Base-by-base conservation (phyloP, 2,113 vertebrate species). In the Cyprinodon tularosa region DNA sequence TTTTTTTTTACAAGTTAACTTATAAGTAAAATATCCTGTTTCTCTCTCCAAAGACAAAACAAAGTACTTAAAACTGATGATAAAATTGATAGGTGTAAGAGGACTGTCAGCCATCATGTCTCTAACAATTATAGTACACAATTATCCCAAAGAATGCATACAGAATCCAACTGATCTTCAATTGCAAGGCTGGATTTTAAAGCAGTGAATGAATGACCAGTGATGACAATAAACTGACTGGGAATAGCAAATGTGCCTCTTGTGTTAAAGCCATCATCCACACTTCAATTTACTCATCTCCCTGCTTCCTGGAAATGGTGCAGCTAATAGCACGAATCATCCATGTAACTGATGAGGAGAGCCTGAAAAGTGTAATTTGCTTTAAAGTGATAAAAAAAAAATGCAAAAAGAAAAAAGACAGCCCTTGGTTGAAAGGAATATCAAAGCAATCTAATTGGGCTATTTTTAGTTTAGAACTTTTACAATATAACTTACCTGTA, bases 241-340 rank as follows among this genome's bases (percentile, higher is more conserved):
- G 9, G 64, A 66, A 20, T 20, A 37, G 44, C 45, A 50, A 37
- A 3, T 38, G 14, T n/a, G n/a, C 38, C 37, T 57, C 15, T 40
- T 48, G n/a, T 62, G 37, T 66, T 78, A 17, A 50, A 4, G 61
- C 61, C 20, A 68, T 0, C 64, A 71, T 9, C 63, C 39, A 39
- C 50, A 78, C 37, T 57, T 70, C 37, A 70, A 70, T 59, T n/a
- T 38, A 70, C 68, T 70, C 38, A 59, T 60, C 50, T 40, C 22
- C 12, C 68, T 59, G 14, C n/a, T 65, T 57, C 60, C 15, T 64
- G 47, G 69, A 62, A 62, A 64, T n/a, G 63, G 50, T 53, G 36
- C 12, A 71, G 47, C 17, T 45, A 59, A 63, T n/a, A 38, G 37
- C 29, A 10, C 38, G 45, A 38, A 17, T 37, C 45, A 50, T 4